Conservation (phyloP, 2,797 vertebrate genomes). For the Myripristis murdjan region DNA sequence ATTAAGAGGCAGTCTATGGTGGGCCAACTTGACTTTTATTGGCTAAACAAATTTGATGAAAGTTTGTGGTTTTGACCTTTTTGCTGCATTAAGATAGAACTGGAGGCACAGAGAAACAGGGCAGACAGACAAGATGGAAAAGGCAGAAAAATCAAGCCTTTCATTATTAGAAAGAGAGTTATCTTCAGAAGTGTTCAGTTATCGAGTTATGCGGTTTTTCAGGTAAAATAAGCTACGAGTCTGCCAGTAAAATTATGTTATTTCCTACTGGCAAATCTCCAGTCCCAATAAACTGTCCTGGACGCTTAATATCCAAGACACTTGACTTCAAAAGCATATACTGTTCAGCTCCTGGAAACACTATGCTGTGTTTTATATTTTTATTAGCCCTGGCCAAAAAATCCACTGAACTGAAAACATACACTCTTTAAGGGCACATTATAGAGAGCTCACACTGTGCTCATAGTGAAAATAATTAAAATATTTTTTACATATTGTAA, state of each 20-base stretch:
- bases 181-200: slow-evolving; percentile 26
- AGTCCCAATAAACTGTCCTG: not conserved
- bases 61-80: slow-evolving; percentile 87
- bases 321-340: not conserved
- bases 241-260: slow-evolving; percentile 19
- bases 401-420: not conserved
- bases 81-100: slow-evolving; percentile 72
- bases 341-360: not conserved
- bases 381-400: not conserved
- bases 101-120: slow-evolving; percentile 59
- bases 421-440: too few species aligned
- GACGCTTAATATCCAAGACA: not conserved
- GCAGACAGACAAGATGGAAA: slow-evolving; percentile 58
- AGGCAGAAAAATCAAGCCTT: slow-evolving; percentile 34
- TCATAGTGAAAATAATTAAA: not conserved
- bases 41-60: slow-evolving; percentile 87
- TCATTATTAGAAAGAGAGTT: slow-evolving; percentile 42
- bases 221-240: slow-evolving; percentile 31
- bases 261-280: slow-evolving; percentile 3
- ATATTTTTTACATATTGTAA: not conserved
- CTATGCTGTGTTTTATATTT: not conserved
- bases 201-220: slow-evolving; percentile 4
- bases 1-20: slow-evolving; percentile 81
- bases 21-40: slow-evolving; percentile 81
- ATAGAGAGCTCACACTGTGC: not conserved